Evolutionary conservation across 35 echinoderm and acorn worm genomes (phyloP).

Genomic region (Apostichopus californicus): DNA sequence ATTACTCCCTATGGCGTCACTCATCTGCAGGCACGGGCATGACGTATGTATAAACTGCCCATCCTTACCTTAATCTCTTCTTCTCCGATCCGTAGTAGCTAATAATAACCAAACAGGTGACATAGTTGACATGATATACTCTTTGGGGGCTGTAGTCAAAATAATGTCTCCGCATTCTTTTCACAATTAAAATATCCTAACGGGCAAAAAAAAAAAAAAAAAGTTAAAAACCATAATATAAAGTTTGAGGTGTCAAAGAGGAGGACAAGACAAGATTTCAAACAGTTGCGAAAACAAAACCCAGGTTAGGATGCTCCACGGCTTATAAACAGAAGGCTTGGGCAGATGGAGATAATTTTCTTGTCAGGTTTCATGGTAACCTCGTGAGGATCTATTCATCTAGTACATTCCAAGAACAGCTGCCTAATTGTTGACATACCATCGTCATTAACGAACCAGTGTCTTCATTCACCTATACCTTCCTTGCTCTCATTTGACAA

Average conservation of each 20-base stretch:
- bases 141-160: not conserved
- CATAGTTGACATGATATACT: conserved; percentile 1
- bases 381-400: not conserved
- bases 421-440: conserved; percentile 44
- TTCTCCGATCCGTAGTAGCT: not conserved
- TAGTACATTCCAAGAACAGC: conserved; percentile 17
- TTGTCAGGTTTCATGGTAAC: not conserved
- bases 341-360: too few species aligned
- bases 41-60: not conserved
- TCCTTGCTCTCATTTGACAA: conserved; percentile 14
- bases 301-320: not conserved
- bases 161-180: conserved; percentile 5
- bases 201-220: not conserved
- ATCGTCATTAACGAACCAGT: conserved; percentile 18
- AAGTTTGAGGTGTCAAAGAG: conserved; percentile 2
- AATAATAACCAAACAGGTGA: conserved; percentile 22
- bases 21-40: not conserved
- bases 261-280: not conserved
- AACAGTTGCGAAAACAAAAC: conserved; percentile 36
- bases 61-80: not conserved
- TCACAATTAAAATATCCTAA: not conserved
- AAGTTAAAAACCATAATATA: not conserved
- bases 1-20: not conserved
- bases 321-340: not conserved
- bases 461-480: not conserved